Base-by-base conservation (phyloP, 2,888 invertebrate species). In the Chorisops tibialis region DNA sequence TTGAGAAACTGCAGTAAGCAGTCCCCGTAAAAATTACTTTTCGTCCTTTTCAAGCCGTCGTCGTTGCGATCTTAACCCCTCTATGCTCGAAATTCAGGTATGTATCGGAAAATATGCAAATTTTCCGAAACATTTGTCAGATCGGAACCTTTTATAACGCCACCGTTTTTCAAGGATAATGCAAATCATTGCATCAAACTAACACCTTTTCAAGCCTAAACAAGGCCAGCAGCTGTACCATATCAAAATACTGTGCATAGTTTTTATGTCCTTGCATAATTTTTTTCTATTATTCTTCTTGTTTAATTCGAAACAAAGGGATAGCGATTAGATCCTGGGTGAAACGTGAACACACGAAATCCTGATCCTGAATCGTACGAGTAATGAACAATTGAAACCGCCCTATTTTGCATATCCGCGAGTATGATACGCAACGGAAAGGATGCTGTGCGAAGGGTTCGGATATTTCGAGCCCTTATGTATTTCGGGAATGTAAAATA, bases 371-470 rank as follows among this genome's bases (percentile, higher is more conserved):
- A 19, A 52, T 24, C 45, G 24, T 43, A 18, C 30, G 45, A 30
- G 16, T 56, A 43, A 56, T 56, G 56, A 56, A 56, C 56, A 18
- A 56, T 48, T 59, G 35, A 59, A 48, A 48, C 59, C 48, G 22
- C 18, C 16, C 59, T 59, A 35, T 45, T 59, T 59, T 59, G 59
- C 59, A 59, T 59, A 59, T 21, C 19, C 52, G 21, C 41, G 39
- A 54, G 24, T 41, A 43, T 56, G 43, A 43, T 45, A 45, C 56
- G 22, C 9, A 19, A 24, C 11, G 45, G 30, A 30, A 45, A 7
- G 56, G 56, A 56, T 56, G 56, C 56, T 56, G 56, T 9, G 9
- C 22, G 56, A 30, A 56, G 56, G 43, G 43, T 16, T 41, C 14
- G 30, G 30, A 56, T 19, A 35, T n/a, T 45, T 56, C 30, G 19